A percentile compares a stretch with the other conserved stretches of the same genome.
These are phyloP conservation scores for Morinoia aosen DNA, from an alignment of 2,888 invertebrate species.

Conservation along the genomic window DNA sequence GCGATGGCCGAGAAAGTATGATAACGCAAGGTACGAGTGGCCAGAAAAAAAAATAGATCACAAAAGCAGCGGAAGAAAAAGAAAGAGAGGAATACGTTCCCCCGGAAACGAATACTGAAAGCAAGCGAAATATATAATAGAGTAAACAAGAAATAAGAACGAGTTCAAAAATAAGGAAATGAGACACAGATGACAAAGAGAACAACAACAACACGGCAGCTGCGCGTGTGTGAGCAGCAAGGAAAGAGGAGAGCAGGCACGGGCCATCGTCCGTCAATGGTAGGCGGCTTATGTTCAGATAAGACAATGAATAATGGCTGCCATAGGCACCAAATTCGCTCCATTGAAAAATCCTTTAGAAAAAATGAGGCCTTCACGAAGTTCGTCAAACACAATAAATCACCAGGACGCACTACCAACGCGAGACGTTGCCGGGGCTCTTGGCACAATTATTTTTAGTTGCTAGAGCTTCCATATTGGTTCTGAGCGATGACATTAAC, in stretches of 20 bases:
- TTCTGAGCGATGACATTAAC: background rate
- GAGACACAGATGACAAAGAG: no score
- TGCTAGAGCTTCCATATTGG: background rate
- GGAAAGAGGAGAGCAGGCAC: background rate
- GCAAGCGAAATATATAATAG: no score
- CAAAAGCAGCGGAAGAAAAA: background rate
- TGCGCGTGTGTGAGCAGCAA: background rate
- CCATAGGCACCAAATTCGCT: slow-evolving; percentile 44
- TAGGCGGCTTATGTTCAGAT: slow-evolving; percentile 29
- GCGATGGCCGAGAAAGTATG: background rate
- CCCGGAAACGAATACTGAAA: no score
- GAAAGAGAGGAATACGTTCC: no score
- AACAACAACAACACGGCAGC: background rate
- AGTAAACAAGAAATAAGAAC: no score
- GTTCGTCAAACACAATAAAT: slow-evolving; percentile 32
- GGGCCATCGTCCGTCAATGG: background rate
- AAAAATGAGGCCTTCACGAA: slow-evolving; percentile 52
- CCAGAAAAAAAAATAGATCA: background rate
- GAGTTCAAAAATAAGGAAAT: no score
- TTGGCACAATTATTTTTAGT: background rate
- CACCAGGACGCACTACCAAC: background rate
- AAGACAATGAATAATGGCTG: slow-evolving; percentile 47
- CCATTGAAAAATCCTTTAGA: slow-evolving; percentile 28
- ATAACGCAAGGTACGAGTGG: background rate
- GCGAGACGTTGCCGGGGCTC: background rate